Conservation (phyloP, 2,797 vertebrate genomes). For the Lacerta agilis region DNA sequence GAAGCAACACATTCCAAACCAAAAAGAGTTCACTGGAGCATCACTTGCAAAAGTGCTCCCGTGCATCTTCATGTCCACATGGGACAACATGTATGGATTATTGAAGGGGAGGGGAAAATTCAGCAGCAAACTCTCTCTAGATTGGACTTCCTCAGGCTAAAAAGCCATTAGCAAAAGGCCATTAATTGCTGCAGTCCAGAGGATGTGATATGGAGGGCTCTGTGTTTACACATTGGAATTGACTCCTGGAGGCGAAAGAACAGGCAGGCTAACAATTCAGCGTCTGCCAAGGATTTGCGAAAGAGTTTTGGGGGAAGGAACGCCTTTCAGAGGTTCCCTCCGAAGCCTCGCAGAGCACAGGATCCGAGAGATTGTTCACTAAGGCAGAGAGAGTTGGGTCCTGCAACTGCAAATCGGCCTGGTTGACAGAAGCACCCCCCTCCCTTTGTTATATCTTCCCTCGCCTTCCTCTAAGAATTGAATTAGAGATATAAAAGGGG, state of each 20-base stretch:
- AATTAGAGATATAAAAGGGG: conserved; percentile 90
- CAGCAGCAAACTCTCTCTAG: too few relatives aligned
- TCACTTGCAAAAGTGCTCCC: too few relatives aligned
- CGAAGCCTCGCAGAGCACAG: conserved; percentile 48
- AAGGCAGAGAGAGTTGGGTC: conserved; percentile 51
- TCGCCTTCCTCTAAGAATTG: conserved; percentile 91
- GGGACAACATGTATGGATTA: background rate
- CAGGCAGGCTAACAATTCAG: background rate
- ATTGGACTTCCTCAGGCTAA: background rate
- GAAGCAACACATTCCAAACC: background rate
- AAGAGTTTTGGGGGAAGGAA: conserved; percentile 57
- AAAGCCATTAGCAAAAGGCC: background rate
- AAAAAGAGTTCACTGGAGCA: background rate
- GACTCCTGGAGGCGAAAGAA: conserved; percentile 51
- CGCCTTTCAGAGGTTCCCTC: conserved; percentile 59
- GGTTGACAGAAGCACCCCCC: conserved; percentile 86
- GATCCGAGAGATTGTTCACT: conserved; percentile 33
- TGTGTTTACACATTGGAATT: conserved; percentile 19
- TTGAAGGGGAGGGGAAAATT: too few relatives aligned
- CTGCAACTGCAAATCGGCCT: conserved; percentile 79
- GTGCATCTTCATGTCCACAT: background rate
- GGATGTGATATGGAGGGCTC: conserved; percentile 3
- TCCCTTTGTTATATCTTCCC: conserved; percentile 90
- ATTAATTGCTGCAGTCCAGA: background rate
- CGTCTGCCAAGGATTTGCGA: conserved; percentile 44